phyloP scores from a whole-genome alignment of 2,113 vertebrate species.

The Tragulus kanchil region DNA sequence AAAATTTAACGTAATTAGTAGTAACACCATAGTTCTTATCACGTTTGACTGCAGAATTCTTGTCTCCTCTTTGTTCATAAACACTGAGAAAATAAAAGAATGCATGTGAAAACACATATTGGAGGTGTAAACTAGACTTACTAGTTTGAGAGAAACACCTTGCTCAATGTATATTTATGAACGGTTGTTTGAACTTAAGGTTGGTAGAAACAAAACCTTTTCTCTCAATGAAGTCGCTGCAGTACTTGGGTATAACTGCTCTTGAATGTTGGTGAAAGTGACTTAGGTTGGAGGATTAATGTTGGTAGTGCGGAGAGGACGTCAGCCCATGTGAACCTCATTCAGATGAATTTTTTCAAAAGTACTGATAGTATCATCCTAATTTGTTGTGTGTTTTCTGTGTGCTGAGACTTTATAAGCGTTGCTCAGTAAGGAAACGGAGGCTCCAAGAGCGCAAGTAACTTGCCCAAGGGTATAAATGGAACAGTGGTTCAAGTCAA shows the following conservation, averaged over 20 bases:
- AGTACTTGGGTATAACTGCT: background rate
- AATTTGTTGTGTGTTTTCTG: constrained; percentile 38
- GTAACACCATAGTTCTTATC: constrained; percentile 10
- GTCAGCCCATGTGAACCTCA: background rate
- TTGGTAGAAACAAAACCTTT: constrained; percentile 24
- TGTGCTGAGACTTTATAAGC: background rate
- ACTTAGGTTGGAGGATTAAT: background rate
- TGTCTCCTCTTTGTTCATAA: constrained; percentile 30
- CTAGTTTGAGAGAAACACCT: constrained; percentile 53
- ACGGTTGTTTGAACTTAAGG: background rate
- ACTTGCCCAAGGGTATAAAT: background rate
- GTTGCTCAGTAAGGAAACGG: constrained; percentile 41
- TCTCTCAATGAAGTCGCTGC: background rate
- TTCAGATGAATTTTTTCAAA: constrained; percentile 36
- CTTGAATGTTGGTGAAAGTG: constrained; percentile 30
- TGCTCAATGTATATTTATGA: constrained; percentile 24
- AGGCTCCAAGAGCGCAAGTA: background rate
- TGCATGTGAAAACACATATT: constrained; percentile 49
- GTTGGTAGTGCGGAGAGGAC: background rate
- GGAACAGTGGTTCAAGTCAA: background rate
- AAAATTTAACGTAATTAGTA: constrained; percentile 31
- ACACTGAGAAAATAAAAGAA: constrained; percentile 57
- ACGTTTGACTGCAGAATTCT: background rate
- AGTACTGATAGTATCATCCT: background rate
- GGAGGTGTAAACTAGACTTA: constrained; percentile 47